Conservation (phyloP, 2,797 vertebrate genomes). For the Oryzias sinensis region DNA sequence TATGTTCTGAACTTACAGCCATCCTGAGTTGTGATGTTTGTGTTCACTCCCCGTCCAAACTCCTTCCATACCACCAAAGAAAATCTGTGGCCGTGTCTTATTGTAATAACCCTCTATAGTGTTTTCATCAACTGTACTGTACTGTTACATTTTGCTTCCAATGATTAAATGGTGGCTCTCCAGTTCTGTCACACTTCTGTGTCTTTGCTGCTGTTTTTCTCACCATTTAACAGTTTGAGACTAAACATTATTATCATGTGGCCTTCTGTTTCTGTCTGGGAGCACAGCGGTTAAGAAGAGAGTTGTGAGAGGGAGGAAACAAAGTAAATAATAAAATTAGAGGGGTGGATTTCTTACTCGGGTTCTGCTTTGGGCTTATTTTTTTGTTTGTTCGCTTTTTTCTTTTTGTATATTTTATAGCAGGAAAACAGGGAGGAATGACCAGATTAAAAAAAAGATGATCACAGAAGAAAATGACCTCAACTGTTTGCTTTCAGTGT, state of each 20-base stretch:
- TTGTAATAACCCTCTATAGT: constrained; percentile 63
- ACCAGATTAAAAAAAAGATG: constrained; percentile 31
- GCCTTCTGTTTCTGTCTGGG: constrained; percentile 16
- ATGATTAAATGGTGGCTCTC: constrained; percentile 76
- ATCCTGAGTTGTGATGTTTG: constrained; percentile 55
- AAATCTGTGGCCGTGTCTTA: constrained; percentile 66
- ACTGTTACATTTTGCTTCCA: constrained; percentile 69
- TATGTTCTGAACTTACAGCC: constrained; percentile 48
- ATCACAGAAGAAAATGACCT: constrained; percentile 45
- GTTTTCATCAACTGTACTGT: constrained; percentile 69
- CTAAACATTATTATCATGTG: neutral
- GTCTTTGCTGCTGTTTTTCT: constrained; percentile 46
- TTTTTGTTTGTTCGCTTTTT: constrained; percentile 26
- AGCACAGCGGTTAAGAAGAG: constrained; percentile 29
- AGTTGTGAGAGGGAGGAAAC: constrained; percentile 40
- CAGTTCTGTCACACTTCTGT: constrained; percentile 62
- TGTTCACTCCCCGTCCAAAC: constrained; percentile 57
- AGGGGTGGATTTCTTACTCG: constrained; percentile 22
- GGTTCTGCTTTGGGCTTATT: constrained; percentile 32
- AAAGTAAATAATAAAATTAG: constrained; percentile 9
- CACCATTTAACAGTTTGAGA: neutral
- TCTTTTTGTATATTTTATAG: constrained; percentile 32
- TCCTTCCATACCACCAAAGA: constrained; percentile 55
- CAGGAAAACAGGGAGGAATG: constrained; percentile 26
- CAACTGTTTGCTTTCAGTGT: constrained; percentile 56